A percentile compares a stretch with the other conserved stretches of the same genome.
Conservation (phyloP, 2,888 invertebrate species). For the Diaperis boleti region DNA sequence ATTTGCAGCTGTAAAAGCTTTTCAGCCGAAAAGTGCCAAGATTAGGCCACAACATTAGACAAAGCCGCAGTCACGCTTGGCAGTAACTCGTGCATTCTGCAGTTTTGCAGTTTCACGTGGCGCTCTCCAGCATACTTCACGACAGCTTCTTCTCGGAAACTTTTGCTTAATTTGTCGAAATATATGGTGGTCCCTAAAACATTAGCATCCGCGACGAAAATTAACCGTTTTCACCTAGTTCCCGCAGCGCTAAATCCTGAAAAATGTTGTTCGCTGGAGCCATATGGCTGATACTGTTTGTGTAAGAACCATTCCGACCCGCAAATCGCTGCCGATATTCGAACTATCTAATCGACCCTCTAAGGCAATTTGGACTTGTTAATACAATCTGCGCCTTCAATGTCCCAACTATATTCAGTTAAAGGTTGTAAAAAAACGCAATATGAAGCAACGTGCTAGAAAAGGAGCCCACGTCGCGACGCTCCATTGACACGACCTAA, state of each 20-base stretch:
- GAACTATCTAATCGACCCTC: slow-evolving; percentile 22
- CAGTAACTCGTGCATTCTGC: slow-evolving; percentile 3
- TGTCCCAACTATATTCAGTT: slow-evolving; percentile 13
- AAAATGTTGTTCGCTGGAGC: no score
- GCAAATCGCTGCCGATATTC: no score
- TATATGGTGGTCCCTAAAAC: not conserved
- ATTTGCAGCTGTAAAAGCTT: no score
- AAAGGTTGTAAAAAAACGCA: slow-evolving; percentile 10
- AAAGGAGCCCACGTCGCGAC: slow-evolving; percentile 24
- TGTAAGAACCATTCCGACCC: no score
- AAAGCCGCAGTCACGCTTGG: slow-evolving; percentile 2
- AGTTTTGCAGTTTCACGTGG: slow-evolving; percentile 1
- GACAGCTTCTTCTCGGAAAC: not conserved
- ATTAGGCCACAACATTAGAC: not conserved
- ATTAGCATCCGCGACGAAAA: no score
- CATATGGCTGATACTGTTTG: no score
- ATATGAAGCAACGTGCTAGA: not conserved
- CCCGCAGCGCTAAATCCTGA: no score
- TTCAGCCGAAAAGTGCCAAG: not conserved
- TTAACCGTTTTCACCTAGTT: no score
- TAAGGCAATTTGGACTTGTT: slow-evolving; percentile 22
- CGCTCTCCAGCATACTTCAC: not conserved
- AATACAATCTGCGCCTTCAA: slow-evolving; percentile 22
- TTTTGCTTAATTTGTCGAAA: not conserved
- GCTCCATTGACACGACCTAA: slow-evolving; percentile 38